phyloP scores from a whole-genome alignment of 2,797 vertebrate genomes.

The Cygnus olor region DNA sequence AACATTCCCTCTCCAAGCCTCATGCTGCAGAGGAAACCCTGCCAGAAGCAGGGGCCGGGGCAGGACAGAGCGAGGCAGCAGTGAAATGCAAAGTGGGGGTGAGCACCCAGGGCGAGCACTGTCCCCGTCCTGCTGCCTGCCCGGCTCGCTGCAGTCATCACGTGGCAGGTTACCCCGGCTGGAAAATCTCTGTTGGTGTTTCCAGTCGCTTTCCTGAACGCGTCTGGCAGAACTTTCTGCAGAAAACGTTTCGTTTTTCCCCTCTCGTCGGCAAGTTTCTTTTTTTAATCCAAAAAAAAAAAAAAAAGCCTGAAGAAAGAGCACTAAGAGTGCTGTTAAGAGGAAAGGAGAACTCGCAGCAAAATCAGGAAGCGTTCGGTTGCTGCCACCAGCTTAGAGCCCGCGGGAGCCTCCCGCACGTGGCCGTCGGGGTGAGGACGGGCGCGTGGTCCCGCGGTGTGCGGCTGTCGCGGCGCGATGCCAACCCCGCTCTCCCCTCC shows the following conservation, averaged over 20 bases:
- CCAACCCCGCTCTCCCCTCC: background rate
- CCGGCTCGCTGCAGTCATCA: background rate
- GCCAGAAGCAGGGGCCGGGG: background rate
- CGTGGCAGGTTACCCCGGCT: background rate
- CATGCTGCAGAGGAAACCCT: background rate
- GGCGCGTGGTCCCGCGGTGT: background rate
- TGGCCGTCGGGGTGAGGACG: background rate
- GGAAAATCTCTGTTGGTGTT: background rate
- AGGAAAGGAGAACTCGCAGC: background rate
- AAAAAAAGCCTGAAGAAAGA: background rate
- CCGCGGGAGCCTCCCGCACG: background rate
- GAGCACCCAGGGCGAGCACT: background rate
- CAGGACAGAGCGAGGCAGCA: background rate
- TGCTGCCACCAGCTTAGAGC: background rate
- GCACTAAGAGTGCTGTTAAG: background rate
- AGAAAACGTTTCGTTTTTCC: background rate
- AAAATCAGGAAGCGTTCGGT: rapidly evolving
- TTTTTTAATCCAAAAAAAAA: background rate
- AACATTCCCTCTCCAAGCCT: background rate
- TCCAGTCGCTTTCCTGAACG: background rate
- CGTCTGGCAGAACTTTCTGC: background rate
- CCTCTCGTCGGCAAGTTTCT: background rate
- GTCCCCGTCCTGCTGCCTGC: background rate
- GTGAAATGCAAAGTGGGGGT: background rate
- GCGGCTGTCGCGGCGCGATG: background rate